A percentile compares a stretch with the other conserved stretches of the same genome.
Evolutionary conservation across 2,113 vertebrate genomes (phyloP).

Genomic region (Notarius quadriscutis): DNA sequence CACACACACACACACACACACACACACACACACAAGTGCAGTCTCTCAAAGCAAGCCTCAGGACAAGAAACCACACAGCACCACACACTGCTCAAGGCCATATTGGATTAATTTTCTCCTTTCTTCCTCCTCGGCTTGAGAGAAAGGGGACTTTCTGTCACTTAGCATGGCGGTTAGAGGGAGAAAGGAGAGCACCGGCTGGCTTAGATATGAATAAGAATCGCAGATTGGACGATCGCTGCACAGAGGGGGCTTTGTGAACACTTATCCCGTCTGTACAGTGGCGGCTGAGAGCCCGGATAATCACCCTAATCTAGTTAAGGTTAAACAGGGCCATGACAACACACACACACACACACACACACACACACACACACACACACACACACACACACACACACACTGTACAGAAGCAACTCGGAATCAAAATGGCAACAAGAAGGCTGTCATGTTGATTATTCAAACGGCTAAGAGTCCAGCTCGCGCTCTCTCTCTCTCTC

Average conservation of each 20-base stretch:
- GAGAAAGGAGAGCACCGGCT: constrained; percentile 65
- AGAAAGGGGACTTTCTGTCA: constrained; percentile 71
- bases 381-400: constrained; percentile 79
- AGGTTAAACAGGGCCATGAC: constrained; percentile 91
- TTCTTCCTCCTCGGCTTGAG: constrained; percentile 43
- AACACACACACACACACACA: constrained; percentile 76
- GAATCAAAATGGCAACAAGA: constrained; percentile 77
- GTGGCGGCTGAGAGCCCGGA: constrained; percentile 87
- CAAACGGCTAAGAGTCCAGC: constrained; percentile 75
- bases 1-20: constrained; percentile 14
- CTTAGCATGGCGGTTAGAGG: constrained; percentile 63
- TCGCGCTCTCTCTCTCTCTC: constrained; percentile 59
- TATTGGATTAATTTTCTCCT: constrained; percentile 55
- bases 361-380: constrained; percentile 81
- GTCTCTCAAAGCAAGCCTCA: constrained; percentile 72
- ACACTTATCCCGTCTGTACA: constrained; percentile 88
- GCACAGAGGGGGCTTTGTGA: constrained; percentile 77
- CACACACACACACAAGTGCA: constrained; percentile 45
- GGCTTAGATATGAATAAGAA: constrained; percentile 83
- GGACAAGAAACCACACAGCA: constrained; percentile 53
- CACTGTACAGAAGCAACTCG: constrained; percentile 78
- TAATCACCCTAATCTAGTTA: constrained; percentile 92
- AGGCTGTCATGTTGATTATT: constrained; percentile 94
- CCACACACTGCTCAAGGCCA: constrained; percentile 84
- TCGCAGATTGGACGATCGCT: constrained; percentile 65